phyloP scores from a whole-genome alignment of 30 jellyfish, hydroid and myxozoan genomes.

The Hydra vulgaris region DNA sequence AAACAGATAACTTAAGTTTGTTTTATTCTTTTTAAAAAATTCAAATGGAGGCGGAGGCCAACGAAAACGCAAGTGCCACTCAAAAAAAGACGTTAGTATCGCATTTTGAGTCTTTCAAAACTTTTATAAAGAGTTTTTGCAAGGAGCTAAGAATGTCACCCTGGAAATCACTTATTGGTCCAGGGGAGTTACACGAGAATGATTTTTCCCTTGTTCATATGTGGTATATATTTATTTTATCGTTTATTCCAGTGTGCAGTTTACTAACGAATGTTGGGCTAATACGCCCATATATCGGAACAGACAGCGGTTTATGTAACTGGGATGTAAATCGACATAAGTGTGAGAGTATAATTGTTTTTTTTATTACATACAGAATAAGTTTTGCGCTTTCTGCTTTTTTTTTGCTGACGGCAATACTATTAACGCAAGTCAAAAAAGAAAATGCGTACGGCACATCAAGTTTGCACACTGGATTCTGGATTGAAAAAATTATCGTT shows the following conservation, averaged over 20 bases:
- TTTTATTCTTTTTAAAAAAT: too few relatives aligned
- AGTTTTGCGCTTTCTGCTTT: constrained; percentile 58
- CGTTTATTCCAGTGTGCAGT: constrained; percentile 33
- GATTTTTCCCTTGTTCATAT: constrained; percentile 8
- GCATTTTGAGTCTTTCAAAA: not conserved
- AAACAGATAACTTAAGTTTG: too few relatives aligned
- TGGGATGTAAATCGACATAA: constrained; percentile 33
- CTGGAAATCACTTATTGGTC: constrained; percentile 66
- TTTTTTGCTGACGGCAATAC: constrained; percentile 40
- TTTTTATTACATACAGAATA: constrained; percentile 48
- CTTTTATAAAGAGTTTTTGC: not conserved
- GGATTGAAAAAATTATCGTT: constrained; percentile 76
- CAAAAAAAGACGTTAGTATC: not conserved
- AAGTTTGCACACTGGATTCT: constrained; percentile 64
- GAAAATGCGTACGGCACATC: constrained; percentile 5
- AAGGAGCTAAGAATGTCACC: constrained; percentile 38
- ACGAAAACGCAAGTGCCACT: not conserved
- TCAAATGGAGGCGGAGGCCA: not conserved
- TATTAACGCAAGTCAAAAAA: constrained; percentile 4
- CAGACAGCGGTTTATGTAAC: constrained; percentile 57
- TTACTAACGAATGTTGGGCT: constrained; percentile 2
- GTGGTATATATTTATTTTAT: constrained; percentile 20
- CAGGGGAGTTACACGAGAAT: constrained; percentile 25
- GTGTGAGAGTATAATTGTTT: constrained; percentile 56
- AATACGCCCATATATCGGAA: constrained; percentile 39